phyloP scores from a whole-genome alignment of 2,888 invertebrate genomes.

The Eueremaeus valkanovi region DNA sequence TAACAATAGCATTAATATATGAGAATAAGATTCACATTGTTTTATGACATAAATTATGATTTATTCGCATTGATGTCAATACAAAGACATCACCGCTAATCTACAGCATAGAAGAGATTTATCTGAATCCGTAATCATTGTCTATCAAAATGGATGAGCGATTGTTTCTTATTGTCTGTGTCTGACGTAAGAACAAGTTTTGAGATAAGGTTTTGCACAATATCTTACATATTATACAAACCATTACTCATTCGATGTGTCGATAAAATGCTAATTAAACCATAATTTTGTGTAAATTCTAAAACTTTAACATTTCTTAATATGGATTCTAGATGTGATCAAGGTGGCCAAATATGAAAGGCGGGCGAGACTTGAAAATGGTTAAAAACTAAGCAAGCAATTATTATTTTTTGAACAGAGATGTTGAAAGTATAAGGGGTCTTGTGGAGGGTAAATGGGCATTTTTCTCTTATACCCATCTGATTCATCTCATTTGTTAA shows the following conservation, averaged over 20 bases:
- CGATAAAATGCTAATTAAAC: background rate
- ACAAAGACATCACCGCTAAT: background rate
- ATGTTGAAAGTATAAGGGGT: too few relatives aligned
- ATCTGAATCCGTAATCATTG: constrained; percentile 5
- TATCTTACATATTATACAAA: background rate
- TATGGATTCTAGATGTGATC: too few relatives aligned
- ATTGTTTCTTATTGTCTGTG: background rate
- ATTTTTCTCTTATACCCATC: too few relatives aligned
- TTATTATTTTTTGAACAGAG: too few relatives aligned
- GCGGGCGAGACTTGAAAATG: too few relatives aligned
- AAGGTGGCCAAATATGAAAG: too few relatives aligned
- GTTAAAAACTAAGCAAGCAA: too few relatives aligned
- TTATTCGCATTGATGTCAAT: background rate
- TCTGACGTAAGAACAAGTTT: background rate
- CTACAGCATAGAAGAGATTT: constrained; percentile 10
- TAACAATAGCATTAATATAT: background rate
- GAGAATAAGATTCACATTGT: background rate
- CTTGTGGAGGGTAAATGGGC: too few relatives aligned
- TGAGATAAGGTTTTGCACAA: background rate
- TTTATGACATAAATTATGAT: constrained; percentile 11
- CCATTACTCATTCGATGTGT: background rate
- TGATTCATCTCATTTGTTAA: too few relatives aligned
- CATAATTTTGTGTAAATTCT: too few relatives aligned
- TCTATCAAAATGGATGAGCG: constrained; percentile 13
- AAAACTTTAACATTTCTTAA: too few relatives aligned